Conservation (phyloP, 2,888 invertebrate species). For the Polydrusus pterygomalis region DNA sequence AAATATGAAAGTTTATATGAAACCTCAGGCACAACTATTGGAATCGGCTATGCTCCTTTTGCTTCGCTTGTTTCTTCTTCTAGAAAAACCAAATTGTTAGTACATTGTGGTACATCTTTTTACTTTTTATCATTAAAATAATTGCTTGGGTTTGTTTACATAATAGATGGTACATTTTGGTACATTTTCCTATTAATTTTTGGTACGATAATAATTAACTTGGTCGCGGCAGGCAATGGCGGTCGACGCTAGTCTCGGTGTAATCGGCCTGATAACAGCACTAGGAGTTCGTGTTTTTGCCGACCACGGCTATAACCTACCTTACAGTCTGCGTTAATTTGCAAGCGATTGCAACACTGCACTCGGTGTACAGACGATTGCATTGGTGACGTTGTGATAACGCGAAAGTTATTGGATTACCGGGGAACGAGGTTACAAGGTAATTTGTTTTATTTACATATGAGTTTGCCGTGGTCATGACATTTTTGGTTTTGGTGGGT, state of each 20-base stretch:
- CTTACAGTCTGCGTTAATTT: conserved; percentile 42
- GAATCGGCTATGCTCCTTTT: too few species aligned
- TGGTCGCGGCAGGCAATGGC: neutral
- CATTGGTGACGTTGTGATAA: conserved; percentile 50
- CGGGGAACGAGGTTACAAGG: conserved; percentile 55
- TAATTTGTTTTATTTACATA: conserved; percentile 53
- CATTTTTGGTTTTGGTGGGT: neutral
- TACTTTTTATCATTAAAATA: too few species aligned
- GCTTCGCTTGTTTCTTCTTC: too few species aligned
- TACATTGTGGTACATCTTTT: too few species aligned
- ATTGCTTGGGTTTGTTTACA: too few species aligned
- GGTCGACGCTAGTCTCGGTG: conserved; percentile 39
- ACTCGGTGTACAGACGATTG: conserved; percentile 36
- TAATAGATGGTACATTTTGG: too few species aligned
- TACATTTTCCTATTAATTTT: too few species aligned
- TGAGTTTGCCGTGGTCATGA: conserved; percentile 5
- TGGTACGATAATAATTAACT: too few species aligned
- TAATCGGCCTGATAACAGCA: conserved; percentile 42
- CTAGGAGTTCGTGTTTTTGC: conserved; percentile 32
- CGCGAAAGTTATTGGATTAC: conserved; percentile 54
- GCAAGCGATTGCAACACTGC: conserved; percentile 53
- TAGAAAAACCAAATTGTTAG: too few species aligned
- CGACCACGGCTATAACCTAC: conserved; percentile 43
- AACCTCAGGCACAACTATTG: too few species aligned
- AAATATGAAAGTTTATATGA: too few species aligned